Evolutionary conservation across 2,113 vertebrate species (phyloP).

Genomic region (Gymnarchus niloticus): DNA sequence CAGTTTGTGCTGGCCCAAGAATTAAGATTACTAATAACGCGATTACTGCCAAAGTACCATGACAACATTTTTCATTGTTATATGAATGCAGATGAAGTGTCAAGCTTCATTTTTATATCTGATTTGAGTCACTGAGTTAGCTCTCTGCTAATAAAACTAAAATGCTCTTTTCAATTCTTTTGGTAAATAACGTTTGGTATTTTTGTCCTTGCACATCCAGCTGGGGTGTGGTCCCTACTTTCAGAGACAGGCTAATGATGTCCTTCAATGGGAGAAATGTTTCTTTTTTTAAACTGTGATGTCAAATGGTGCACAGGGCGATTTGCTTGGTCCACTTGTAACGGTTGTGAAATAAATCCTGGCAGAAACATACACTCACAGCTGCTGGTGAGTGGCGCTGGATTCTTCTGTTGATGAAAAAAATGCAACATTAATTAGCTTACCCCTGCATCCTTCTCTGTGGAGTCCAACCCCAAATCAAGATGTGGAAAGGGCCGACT

Average conservation of each 20-base stretch:
- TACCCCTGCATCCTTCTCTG: background rate
- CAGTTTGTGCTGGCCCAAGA: background rate
- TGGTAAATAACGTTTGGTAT: background rate
- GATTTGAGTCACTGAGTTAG: background rate
- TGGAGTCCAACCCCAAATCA: background rate
- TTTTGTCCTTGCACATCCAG: background rate
- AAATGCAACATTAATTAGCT: background rate
- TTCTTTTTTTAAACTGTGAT: background rate
- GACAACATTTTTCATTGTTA: slow-evolving; percentile 1
- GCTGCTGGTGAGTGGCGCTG: background rate
- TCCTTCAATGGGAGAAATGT: background rate
- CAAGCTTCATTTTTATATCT: background rate
- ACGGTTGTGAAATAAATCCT: background rate
- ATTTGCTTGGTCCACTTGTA: background rate
- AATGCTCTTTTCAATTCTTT: background rate
- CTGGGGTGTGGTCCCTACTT: background rate
- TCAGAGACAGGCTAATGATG: background rate
- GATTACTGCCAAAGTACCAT: slow-evolving; percentile 17
- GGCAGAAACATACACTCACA: background rate
- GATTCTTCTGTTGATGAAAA: background rate
- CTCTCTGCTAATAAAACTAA: background rate
- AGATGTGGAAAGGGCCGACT: background rate
- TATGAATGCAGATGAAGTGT: background rate
- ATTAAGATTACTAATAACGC: slow-evolving; percentile 18
- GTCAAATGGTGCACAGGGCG: background rate